phyloP scores from a whole-genome alignment of 1,140 invertebrate genomes.

The Dreissena polymorpha region DNA sequence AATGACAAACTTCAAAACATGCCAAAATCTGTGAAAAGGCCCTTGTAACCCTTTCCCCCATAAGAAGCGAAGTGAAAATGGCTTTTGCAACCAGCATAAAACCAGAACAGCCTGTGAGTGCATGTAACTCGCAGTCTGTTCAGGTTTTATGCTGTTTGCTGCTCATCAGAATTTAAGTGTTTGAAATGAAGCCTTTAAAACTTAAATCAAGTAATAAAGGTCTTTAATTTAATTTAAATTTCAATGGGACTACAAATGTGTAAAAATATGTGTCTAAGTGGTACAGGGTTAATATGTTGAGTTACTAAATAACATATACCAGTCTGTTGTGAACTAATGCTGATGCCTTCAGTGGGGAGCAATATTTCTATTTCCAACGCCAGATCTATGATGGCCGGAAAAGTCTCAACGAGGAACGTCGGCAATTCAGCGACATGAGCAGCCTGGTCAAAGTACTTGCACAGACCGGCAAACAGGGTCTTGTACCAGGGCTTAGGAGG shows the following conservation, averaged over 20 bases:
- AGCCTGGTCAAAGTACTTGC: constrained; percentile 21
- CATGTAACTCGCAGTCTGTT: too few relatives aligned
- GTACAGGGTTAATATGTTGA: not conserved
- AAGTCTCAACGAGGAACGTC: constrained; percentile 5
- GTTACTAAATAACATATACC: not conserved
- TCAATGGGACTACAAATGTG: too few relatives aligned
- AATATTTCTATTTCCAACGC: constrained; percentile 17
- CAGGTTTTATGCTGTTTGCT: too few relatives aligned
- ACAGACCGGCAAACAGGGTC: constrained; percentile 15
- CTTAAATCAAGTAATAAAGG: too few relatives aligned
- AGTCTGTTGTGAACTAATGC: constrained; percentile 23
- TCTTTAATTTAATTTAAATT: too few relatives aligned
- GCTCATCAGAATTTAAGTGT: not conserved
- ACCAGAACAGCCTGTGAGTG: too few relatives aligned
- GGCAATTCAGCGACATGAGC: constrained; percentile 5
- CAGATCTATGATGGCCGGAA: constrained; percentile 41
- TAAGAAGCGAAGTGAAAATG: too few relatives aligned
- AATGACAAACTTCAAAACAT: too few relatives aligned
- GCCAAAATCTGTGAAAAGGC: too few relatives aligned
- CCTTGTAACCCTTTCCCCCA: too few relatives aligned
- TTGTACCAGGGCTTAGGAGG: not conserved
- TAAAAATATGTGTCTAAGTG: too few relatives aligned
- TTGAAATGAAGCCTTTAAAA: not conserved
- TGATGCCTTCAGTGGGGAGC: constrained; percentile 23
- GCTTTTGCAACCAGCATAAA: too few relatives aligned